Conservation (phyloP, 2,888 invertebrate genomes). For the Cotesia congregata region DNA sequence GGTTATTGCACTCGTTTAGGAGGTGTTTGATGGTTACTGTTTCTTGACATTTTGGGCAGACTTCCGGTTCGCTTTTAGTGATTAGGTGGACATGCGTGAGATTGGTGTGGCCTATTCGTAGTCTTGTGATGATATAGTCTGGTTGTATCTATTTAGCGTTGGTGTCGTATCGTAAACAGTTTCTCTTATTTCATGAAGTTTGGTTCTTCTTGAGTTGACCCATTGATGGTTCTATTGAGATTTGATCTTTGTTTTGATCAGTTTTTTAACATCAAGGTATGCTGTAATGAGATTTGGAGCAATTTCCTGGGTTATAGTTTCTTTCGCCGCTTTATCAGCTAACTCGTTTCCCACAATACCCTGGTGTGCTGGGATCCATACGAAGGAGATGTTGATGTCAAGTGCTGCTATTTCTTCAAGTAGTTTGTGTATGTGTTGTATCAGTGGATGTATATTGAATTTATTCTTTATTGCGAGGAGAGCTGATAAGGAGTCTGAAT, state of each 20-base stretch:
- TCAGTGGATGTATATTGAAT: background rate
- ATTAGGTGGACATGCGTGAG: background rate
- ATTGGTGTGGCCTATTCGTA: background rate
- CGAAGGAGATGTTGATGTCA: background rate
- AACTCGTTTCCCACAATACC: background rate
- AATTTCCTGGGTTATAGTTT: background rate
- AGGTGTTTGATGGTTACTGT: too few species aligned
- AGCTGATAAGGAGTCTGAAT: background rate
- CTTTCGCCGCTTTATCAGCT: background rate
- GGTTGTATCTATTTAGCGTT: background rate
- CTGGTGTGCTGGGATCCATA: background rate
- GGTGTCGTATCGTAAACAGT: background rate
- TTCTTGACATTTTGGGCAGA: background rate
- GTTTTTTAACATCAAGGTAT: background rate
- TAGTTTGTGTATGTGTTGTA: background rate
- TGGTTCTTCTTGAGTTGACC: background rate
- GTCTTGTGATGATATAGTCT: background rate
- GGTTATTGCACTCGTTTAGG: too few species aligned
- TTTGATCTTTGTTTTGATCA: background rate
- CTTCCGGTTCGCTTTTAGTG: background rate
- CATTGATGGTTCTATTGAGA: background rate
- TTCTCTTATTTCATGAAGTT: background rate
- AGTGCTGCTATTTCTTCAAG: background rate
- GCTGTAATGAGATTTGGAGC: background rate
- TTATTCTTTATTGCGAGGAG: background rate